Evolutionary conservation across 2,113 vertebrate species (phyloP), one percentile per base, ranked within the genome.

Genomic region (Vombatus ursinus): DNA sequence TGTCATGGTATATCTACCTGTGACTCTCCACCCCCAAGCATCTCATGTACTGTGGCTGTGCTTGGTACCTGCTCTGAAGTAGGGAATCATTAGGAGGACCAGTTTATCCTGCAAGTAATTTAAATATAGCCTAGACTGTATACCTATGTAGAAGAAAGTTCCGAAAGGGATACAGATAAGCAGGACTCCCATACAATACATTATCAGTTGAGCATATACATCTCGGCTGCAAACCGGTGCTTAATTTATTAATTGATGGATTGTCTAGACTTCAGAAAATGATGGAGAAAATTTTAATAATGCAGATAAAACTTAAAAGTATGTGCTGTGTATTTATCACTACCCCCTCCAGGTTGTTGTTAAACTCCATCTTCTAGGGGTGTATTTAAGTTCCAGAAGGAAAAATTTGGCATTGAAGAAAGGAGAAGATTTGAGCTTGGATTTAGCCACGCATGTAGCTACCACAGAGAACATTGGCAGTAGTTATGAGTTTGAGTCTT

Each of bases 391-490:
- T 84, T 84, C n/a, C 6, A 44, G n/a, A 84, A 84, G 37, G 19
- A 84, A 84, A 84, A 84, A 84, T 44, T 44, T 44, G 68, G n/a
- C 22, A 84, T 16, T 23, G n/a, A 44, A 84, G 8, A 44, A 84
- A 44, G n/a, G n/a, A 84, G 19, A 8, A 84, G 37, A 44, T 22
- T 23, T 84, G 0, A 84, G 68, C 61, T 68, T 16, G 14, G 61
- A 31, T 68, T 68, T 68, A 68, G 3, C 61, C 61, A 68, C 16
- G 61, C 19, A 44, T 84, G 2, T 84, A 19, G n/a, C 3, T 92
- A 89, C 77, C 52, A 90, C 22, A 0, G 0, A 0, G 89, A 12
- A 89, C 12, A 8, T 22, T 8, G 48, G 4, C 1, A 24, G 52
- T 0, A 12, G 12, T 10, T 50, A 53, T 51, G 90, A 49, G 44